Conservation (phyloP, 1,140 invertebrate species). For the Nasonia giraulti region DNA sequence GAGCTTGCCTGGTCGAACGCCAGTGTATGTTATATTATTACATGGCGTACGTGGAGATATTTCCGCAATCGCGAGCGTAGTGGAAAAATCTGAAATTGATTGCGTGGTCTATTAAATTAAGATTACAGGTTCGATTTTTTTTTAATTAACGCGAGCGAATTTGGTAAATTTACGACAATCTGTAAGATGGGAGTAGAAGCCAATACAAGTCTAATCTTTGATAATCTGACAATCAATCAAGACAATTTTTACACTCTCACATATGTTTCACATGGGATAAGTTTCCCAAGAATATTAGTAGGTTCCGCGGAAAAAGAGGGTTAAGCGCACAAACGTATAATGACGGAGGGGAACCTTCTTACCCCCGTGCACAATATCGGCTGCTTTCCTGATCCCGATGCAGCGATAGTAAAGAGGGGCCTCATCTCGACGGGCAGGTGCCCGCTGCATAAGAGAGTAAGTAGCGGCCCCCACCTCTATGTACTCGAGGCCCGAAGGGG, state of each 20-base stretch:
- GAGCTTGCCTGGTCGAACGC: too few relatives aligned
- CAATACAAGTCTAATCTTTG: too few relatives aligned
- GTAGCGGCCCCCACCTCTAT: slow-evolving; percentile 54
- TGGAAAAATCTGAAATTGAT: too few relatives aligned
- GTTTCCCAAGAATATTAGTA: not conserved
- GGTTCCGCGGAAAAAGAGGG: slow-evolving; percentile 24
- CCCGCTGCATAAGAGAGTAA: not conserved
- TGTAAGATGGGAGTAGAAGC: too few relatives aligned
- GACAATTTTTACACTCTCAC: too few relatives aligned
- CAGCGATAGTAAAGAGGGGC: not conserved
- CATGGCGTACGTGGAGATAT: too few relatives aligned
- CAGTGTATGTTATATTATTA: too few relatives aligned
- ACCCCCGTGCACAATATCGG: not conserved
- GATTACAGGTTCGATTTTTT: too few relatives aligned
- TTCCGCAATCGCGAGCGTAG: not conserved
- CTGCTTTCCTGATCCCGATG: not conserved
- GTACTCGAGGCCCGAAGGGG: slow-evolving; percentile 58
- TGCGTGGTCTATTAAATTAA: too few relatives aligned
- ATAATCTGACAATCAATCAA: too few relatives aligned
- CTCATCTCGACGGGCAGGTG: slow-evolving; percentile 29
- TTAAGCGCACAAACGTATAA: slow-evolving; percentile 28
- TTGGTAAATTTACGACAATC: too few relatives aligned
- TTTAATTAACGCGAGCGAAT: too few relatives aligned
- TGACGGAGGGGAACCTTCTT: not conserved
- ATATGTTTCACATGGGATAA: not conserved